Evolutionary conservation across 2,113 vertebrate species (phyloP).

Genomic region (Tetraodon nigroviridis): DNA sequence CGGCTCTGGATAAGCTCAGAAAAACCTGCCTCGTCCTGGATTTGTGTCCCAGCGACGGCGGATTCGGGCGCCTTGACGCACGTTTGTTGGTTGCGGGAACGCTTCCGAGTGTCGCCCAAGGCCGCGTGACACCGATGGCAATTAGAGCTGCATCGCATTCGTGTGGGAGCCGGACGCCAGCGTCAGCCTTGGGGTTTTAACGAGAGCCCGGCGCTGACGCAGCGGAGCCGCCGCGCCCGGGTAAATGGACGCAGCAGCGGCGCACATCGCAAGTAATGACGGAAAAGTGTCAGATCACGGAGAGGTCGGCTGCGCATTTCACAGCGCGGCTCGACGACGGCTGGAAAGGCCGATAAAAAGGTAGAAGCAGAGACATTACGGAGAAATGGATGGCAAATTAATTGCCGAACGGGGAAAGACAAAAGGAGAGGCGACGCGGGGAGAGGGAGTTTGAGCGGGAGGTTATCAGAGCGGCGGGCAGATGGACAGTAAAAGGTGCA

Average conservation of each 20-base stretch:
- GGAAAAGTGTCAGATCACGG: slow-evolving; percentile 20
- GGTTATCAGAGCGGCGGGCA: slow-evolving; percentile 43
- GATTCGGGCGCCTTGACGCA: too few species aligned
- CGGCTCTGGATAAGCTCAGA: background rate
- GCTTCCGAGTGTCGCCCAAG: slow-evolving; percentile 12
- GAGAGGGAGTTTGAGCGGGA: slow-evolving; percentile 16
- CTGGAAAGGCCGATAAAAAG: slow-evolving; percentile 1
- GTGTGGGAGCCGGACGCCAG: slow-evolving; percentile 11
- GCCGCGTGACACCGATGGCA: slow-evolving; percentile 3
- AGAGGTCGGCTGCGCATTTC: slow-evolving; percentile 10
- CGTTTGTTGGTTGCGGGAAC: background rate
- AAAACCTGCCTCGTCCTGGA: background rate
- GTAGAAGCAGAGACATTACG: background rate
- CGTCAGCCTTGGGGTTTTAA: slow-evolving; percentile 14
- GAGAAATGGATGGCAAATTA: slow-evolving; percentile 28
- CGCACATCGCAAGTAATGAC: slow-evolving; percentile 25
- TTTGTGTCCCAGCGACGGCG: too few species aligned
- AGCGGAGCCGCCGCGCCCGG: too few species aligned
- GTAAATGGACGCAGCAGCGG: background rate
- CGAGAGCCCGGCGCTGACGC: slow-evolving; percentile 22
- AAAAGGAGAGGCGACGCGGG: slow-evolving; percentile 24
- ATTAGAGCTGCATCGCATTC: slow-evolving; percentile 40
- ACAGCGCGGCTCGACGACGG: background rate
- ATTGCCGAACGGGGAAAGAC: slow-evolving; percentile 41
- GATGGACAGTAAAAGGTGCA: slow-evolving; percentile 54